These are phyloP conservation scores for Gambusia holbrooki DNA, from an alignment of 2,113 vertebrate species.

Conservation along the genomic window DNA sequence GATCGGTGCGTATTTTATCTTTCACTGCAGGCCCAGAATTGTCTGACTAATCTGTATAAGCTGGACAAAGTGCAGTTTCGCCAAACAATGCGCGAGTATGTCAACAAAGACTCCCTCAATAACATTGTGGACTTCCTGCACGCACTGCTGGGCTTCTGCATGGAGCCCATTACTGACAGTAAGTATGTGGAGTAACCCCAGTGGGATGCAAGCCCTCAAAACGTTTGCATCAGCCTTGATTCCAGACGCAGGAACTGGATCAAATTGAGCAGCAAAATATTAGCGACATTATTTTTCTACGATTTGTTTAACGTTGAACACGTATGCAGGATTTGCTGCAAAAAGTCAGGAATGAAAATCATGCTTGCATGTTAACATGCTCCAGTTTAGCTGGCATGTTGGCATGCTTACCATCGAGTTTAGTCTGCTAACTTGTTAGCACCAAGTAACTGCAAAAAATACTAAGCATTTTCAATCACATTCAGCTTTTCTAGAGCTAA, in stretches of 20 bases:
- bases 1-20: not conserved
- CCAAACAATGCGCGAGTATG: slow-evolving; percentile 96
- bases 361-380: slow-evolving; percentile 17
- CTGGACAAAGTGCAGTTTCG: slow-evolving; percentile 97
- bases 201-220: not conserved
- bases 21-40: slow-evolving; percentile 89
- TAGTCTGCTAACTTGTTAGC: slow-evolving; percentile 5
- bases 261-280: not conserved
- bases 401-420: slow-evolving; percentile 4
- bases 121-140: slow-evolving; percentile 99
- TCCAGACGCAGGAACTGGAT: slow-evolving; percentile 1
- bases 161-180: slow-evolving; percentile 99
- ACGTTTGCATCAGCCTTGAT: not conserved
- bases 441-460: not conserved
- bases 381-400: not conserved
- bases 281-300: not conserved
- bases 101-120: slow-evolving; percentile 98
- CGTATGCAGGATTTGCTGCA: not conserved
- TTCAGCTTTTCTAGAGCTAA: not conserved
- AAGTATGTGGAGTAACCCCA: slow-evolving; percentile 73
- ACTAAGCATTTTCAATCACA: slow-evolving; percentile 12
- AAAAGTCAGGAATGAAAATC: not conserved
- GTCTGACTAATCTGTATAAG: slow-evolving; percentile 95
- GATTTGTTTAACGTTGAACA: not conserved
- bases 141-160: slow-evolving; percentile 97